Evolutionary conservation across 64 coral and sea anemone species (phyloP), one percentile per base, ranked within the genome.

Genomic region (Astreopora myriophthalma): DNA sequence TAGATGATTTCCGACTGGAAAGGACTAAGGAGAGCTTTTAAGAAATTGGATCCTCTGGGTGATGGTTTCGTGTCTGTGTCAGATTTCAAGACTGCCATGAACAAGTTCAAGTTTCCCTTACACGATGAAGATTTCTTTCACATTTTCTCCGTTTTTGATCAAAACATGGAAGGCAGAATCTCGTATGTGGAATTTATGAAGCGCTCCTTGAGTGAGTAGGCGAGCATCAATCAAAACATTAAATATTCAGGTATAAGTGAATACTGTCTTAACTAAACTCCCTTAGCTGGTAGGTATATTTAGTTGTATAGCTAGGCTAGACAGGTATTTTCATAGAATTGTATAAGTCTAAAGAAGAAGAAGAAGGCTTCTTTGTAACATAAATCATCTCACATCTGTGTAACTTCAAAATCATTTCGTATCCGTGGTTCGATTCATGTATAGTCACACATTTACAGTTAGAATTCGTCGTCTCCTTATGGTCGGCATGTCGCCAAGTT

Each of bases 61-160:
- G 74, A 96, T 85, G 95, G 95, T 16, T 89, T 96, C 17, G 77
- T 96, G 2, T 93, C 79, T 20, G 73, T 94, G 1, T 46, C 91
- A 12, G 95, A 96, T 79, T 96, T 96, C 67, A 89, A 66, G 49
- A 38, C 37, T 36, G 75, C 64, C 4, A 76, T 96, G 87, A 60
- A 63, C 34, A 63, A 42, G 17, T 89, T 94, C 35, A 88, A 76
- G 1, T 96, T 96, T 75, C 48, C 91, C 29, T 82, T 96, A 22
- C 73, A 33, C 29, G 95, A 93, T 34, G 95, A 96, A 24, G 95
- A 96, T 58, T 96, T 96, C 74, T 96, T 86, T 89, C 95, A 96
- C 64, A 90, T 96, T 83, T 94, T 90, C 24, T 94, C 95, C 1
- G 91, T 82, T 1, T 94, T 94, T 73, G 95, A 96, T 52, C 75